Conservation (phyloP, 2,113 vertebrate genomes). For the Pteronura brasiliensis region DNA sequence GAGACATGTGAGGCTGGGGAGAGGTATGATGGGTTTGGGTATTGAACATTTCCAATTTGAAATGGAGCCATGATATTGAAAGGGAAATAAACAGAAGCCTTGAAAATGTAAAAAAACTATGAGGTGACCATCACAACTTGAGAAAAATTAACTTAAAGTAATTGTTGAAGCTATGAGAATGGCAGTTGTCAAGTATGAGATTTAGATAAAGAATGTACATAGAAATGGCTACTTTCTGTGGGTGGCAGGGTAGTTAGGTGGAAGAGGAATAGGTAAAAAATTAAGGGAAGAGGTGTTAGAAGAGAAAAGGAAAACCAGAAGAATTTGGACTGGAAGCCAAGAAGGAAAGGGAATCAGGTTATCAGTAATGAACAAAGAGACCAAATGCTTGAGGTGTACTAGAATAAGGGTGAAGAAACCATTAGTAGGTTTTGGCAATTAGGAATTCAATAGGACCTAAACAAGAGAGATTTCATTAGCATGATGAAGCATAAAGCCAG, state of each 20-base stretch:
- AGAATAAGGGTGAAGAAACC: neutral
- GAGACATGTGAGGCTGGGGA: neutral
- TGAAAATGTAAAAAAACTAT: neutral
- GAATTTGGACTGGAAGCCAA: neutral
- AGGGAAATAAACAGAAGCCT: neutral
- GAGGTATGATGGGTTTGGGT: neutral
- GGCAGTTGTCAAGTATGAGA: neutral
- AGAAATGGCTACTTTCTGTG: neutral
- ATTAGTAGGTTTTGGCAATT: neutral
- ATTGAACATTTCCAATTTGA: neutral
- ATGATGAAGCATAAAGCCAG: neutral
- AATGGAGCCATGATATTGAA: neutral
- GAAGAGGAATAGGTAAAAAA: neutral
- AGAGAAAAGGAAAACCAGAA: neutral
- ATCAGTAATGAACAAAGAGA: neutral
- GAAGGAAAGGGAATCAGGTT: neutral
- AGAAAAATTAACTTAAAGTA: neutral
- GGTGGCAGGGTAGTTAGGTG: rapidly evolving
- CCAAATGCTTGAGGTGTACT: neutral
- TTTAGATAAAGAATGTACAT: neutral
- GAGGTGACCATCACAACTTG: neutral
- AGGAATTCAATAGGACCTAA: neutral
- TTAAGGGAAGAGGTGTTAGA: neutral
- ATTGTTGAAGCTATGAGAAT: neutral
- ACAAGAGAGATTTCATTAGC: neutral